Percentiles rank a stretch among this genome's conserved stretches.
Evolutionary conservation across 1,140 invertebrate genomes (phyloP).

Genomic region (Aphaenogaster rudis): DNA sequence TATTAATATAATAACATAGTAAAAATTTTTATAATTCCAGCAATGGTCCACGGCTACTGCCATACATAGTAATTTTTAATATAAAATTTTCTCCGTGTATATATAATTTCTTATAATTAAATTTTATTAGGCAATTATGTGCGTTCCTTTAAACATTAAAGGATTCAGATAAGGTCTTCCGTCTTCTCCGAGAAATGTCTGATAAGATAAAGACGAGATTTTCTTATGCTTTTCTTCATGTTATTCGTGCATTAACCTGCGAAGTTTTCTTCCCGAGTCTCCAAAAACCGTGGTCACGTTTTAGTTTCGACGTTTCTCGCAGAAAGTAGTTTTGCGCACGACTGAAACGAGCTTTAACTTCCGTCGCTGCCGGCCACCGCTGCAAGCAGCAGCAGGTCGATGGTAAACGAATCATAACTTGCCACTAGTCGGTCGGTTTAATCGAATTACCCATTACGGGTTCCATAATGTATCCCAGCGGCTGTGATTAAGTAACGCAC

Average conservation of each 20-base stretch:
- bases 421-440: slow-evolving; percentile 65
- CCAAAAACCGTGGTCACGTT: slow-evolving; percentile 1
- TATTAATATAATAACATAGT: too few species aligned
- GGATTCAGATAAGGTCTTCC: neutral
- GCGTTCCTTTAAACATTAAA: neutral
- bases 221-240: neutral
- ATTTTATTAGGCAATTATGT: neutral
- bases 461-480: slow-evolving; percentile 57
- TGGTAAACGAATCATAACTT: slow-evolving; percentile 74
- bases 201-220: neutral
- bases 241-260: slow-evolving; percentile 29
- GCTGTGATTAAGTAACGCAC: slow-evolving; percentile 50
- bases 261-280: neutral
- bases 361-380: slow-evolving; percentile 1
- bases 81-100: too few species aligned
- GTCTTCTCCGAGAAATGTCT: neutral
- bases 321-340: slow-evolving; percentile 17
- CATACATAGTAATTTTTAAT: too few species aligned
- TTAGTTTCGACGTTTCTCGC: slow-evolving; percentile 19
- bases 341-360: slow-evolving; percentile 41
- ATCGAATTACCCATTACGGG: slow-evolving; percentile 54
- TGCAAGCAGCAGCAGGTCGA: slow-evolving; percentile 47
- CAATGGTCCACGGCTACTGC: too few species aligned
- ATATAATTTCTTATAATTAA: neutral
- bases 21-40: too few species aligned